A percentile compares a stretch with the other conserved stretches of the same genome.
Evolutionary conservation across 1,140 invertebrate species (phyloP).

Genomic region (Ephestia elutella): DNA sequence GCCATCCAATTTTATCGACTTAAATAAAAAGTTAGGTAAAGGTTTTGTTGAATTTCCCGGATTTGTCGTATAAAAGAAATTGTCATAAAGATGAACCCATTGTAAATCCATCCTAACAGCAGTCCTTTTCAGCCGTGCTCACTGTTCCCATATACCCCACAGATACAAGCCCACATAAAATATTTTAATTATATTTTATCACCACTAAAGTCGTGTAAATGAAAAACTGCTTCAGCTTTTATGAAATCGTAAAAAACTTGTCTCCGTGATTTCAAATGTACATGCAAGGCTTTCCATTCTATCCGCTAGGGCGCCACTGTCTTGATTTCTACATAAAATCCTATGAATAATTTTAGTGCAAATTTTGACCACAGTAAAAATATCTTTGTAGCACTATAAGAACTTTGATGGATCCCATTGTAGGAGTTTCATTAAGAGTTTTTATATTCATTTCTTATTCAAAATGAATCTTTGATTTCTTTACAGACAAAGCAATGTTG

Average conservation of each 20-base stretch:
- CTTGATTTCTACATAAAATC: background rate
- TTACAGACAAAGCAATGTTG: background rate
- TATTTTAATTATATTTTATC: conserved; percentile 34
- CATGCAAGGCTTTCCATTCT: background rate
- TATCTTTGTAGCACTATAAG: background rate
- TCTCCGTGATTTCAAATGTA: conserved; percentile 22
- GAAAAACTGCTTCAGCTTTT: conserved; percentile 29
- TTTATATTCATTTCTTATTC: conserved; percentile 2
- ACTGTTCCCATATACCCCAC: conserved; percentile 15
- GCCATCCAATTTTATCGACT: too few relatives aligned
- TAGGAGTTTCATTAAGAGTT: background rate
- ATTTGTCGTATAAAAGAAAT: too few relatives aligned
- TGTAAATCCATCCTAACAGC: conserved; percentile 10
- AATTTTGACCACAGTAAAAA: background rate
- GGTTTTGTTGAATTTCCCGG: too few relatives aligned
- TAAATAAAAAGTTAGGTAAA: too few relatives aligned
- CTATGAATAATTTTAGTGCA: background rate
- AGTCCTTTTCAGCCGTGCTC: conserved; percentile 18
- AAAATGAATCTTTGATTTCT: conserved; percentile 2
- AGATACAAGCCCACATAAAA: conserved; percentile 25
- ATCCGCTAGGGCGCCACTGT: background rate
- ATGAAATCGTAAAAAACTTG: conserved; percentile 33
- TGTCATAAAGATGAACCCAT: background rate
- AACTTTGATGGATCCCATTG: background rate
- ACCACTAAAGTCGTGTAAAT: conserved; percentile 31